Evolutionary conservation across 2,888 invertebrate species (phyloP), one percentile per base, ranked within the genome.

Genomic region (Pycnomerus fuliginosus): DNA sequence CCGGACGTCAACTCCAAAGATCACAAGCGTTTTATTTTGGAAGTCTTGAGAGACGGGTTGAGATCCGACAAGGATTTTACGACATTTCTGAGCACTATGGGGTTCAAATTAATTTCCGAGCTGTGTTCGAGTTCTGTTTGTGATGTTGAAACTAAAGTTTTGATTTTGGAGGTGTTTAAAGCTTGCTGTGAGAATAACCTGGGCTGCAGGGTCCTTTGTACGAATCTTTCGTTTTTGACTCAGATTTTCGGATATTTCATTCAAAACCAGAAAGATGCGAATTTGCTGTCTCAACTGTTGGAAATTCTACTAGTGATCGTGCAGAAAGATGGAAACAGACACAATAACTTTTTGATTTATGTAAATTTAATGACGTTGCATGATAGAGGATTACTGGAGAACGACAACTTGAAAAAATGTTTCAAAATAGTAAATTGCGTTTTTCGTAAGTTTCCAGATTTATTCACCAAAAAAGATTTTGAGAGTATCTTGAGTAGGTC

Each of bases 61-160:
- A 83, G 84, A 61, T 83, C 84, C 0, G 80, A 84, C 57, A 74
- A 77, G 0, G 95, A 96, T 69, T 80, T 89, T 37, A 77, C 82
- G 35, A 75, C 90, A 2, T 79, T 86, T 12, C 79, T 87, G 41
- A 84, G 83, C 61, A 83, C 84, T 0, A 82, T 85, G 72, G 80
- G 85, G 5, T 82, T 89, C 53, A 91, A 90, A 67, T 81, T 89
- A 64, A 73, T 93, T 1, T 79, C 88, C 67, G 83, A 84, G 54
- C 84, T 83, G 62, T 85, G 83, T 62, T 75, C 76, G 1, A 83
- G 82, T 14, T 73, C 74, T 11, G 65, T 87, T 29, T 76, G 83
- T n/a, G 84, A 84, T 51, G 67, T 72, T 31, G 78, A 77, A 48
- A 76, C 76, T 1, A 84, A 83, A 68, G 76, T 83, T 41, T 74